These are phyloP conservation scores for Agriotes lineatus DNA, from an alignment of 2,888 invertebrate species.

Conservation along the genomic window DNA sequence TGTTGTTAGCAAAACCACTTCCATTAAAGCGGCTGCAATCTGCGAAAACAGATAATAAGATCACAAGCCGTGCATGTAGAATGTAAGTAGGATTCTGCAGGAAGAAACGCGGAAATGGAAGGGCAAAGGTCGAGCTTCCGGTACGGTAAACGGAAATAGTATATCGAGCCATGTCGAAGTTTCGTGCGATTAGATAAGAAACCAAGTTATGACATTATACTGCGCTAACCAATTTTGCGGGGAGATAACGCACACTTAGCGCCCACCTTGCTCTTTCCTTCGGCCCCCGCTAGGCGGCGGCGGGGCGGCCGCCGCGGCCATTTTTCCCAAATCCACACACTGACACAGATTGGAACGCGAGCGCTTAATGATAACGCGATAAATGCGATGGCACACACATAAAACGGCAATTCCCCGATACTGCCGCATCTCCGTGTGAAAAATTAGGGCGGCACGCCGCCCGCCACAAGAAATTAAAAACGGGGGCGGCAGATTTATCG, in stretches of 20 bases:
- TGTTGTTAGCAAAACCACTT: too few species aligned
- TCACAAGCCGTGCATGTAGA: slow-evolving; percentile 4
- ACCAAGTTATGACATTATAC: slow-evolving; percentile 40
- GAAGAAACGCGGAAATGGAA: slow-evolving; percentile 41
- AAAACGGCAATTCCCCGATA: slow-evolving; percentile 23
- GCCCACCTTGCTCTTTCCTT: neutral
- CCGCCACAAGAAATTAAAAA: neutral
- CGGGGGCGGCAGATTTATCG: slow-evolving; percentile 24
- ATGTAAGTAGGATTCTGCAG: slow-evolving; percentile 26
- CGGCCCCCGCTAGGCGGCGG: slow-evolving; percentile 3
- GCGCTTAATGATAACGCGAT: slow-evolving; percentile 29
- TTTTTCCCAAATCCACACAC: slow-evolving; percentile 21
- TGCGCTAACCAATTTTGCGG: slow-evolving; percentile 35
- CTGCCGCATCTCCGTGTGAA: slow-evolving; percentile 16
- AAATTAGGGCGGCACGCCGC: slow-evolving; percentile 26
- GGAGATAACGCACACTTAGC: slow-evolving; percentile 23
- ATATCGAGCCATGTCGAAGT: slow-evolving; percentile 43
- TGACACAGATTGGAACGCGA: slow-evolving; percentile 36
- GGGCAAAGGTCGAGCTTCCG: slow-evolving; percentile 44
- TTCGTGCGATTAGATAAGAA: slow-evolving; percentile 43
- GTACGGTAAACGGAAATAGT: slow-evolving; percentile 43
- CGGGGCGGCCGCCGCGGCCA: neutral
- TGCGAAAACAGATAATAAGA: neutral
- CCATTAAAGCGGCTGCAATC: too few species aligned
- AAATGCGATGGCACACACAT: slow-evolving; percentile 30